phyloP scores from a whole-genome alignment of 2,797 vertebrate genomes.

The Cetoscarus ocellatus region DNA sequence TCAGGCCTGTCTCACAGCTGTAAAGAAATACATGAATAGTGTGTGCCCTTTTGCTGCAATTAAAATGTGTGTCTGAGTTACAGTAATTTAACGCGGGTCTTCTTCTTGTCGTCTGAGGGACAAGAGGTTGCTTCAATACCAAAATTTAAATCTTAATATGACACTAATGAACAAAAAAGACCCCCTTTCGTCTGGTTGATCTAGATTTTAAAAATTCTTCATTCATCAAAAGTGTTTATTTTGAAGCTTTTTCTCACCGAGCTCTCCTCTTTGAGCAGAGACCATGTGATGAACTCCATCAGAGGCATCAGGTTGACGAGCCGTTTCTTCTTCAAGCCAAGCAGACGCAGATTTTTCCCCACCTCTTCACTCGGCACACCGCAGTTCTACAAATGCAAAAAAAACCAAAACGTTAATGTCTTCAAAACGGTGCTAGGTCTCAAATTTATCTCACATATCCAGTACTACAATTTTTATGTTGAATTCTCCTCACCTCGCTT shows the following conservation, averaged over 20 bases:
- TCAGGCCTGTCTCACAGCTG: too few relatives aligned
- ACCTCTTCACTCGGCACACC: conserved; percentile 78
- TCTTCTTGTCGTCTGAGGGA: too few relatives aligned
- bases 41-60: too few relatives aligned
- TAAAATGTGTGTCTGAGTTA: too few relatives aligned
- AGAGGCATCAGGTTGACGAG: conserved; percentile 79
- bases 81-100: too few relatives aligned
- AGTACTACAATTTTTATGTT: not conserved
- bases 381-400: conserved; percentile 63
- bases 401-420: not conserved
- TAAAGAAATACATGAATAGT: too few relatives aligned
- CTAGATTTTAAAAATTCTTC: too few relatives aligned
- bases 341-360: conserved; percentile 65
- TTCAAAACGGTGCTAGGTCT: not conserved
- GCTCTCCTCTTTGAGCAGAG: conserved; percentile 82
- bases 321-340: conserved; percentile 81
- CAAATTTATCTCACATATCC: not conserved
- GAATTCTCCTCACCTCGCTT: conserved; percentile 71
- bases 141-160: too few relatives aligned
- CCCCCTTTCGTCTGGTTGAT: too few relatives aligned
- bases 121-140: too few relatives aligned
- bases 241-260: conserved; percentile 63
- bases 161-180: too few relatives aligned
- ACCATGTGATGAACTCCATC: conserved; percentile 88
- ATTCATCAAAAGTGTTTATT: too few relatives aligned